Evolutionary conservation across 2,113 vertebrate species (phyloP).

Genomic region (Cygnus buccinator): DNA sequence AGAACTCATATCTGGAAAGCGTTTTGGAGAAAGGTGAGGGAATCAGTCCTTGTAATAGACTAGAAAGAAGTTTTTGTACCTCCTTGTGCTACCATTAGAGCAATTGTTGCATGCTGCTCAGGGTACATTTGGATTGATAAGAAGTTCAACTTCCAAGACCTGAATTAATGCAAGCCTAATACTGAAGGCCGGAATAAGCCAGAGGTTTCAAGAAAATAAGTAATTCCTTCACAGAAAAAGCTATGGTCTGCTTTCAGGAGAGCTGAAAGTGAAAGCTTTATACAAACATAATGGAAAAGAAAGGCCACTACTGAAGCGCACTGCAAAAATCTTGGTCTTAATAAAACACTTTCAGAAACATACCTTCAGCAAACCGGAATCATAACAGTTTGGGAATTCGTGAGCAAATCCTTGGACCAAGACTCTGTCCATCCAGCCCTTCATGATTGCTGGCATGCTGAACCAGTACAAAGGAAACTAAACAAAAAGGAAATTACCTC

Average conservation of each 20-base stretch:
- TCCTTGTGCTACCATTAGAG: neutral
- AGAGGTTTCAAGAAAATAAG: neutral
- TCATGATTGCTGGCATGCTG: conserved; percentile 80
- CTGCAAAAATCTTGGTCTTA: neutral
- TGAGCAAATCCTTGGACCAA: conserved; percentile 79
- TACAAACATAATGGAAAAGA: neutral
- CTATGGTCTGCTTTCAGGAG: neutral
- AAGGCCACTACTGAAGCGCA: neutral
- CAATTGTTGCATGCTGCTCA: neutral
- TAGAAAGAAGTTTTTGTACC: neutral
- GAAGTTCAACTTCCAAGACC: neutral
- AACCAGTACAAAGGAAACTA: conserved; percentile 83
- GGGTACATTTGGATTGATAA: neutral
- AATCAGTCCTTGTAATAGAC: no score
- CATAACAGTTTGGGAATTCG: conserved; percentile 50
- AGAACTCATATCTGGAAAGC: neutral
- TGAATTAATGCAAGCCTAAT: neutral
- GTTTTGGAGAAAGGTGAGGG: neutral
- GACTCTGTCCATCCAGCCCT: conserved; percentile 83
- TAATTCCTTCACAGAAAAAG: neutral
- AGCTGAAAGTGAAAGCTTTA: neutral
- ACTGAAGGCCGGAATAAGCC: neutral
- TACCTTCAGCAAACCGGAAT: conserved; percentile 76
- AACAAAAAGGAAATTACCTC: neutral
- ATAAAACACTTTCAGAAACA: neutral